Evolutionary conservation across 2,797 vertebrate genomes (phyloP).

Genomic region (Botia kubotai): DNA sequence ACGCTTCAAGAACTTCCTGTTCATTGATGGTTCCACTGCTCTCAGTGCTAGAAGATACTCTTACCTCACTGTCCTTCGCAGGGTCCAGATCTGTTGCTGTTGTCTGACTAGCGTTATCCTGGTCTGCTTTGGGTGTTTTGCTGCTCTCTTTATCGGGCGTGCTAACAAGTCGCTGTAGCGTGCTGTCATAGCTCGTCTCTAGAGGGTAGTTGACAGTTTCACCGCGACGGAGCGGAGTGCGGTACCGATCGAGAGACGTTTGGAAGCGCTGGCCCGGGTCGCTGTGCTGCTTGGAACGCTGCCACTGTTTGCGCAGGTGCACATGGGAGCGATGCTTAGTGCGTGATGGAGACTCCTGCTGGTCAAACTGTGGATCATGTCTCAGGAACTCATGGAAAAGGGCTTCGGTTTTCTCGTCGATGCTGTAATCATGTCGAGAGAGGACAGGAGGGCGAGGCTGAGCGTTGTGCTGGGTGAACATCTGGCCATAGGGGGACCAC

Average conservation of each 20-base stretch:
- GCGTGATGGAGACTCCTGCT: conserved; percentile 82
- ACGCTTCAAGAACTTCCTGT: conserved; percentile 65
- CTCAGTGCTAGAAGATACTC: conserved; percentile 51
- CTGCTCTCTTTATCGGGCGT: conserved; percentile 83
- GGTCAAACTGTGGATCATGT: conserved; percentile 94
- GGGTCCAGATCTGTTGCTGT: neutral
- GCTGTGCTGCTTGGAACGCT: conserved; percentile 93
- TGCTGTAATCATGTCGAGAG: conserved; percentile 91
- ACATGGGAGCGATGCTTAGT: conserved; percentile 86
- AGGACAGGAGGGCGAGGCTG: conserved; percentile 57
- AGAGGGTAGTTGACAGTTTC: conserved; percentile 87
- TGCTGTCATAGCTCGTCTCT: conserved; percentile 87
- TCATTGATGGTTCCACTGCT: conserved; percentile 60
- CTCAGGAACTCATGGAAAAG: conserved; percentile 95
- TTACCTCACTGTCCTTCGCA: conserved; percentile 25
- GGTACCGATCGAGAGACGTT: conserved; percentile 82
- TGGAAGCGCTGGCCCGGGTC: conserved; percentile 88
- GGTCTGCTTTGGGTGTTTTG: conserved; percentile 66
- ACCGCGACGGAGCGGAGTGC: conserved; percentile 80
- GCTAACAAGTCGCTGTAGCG: conserved; percentile 84
- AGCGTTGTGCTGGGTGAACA: conserved; percentile 78
- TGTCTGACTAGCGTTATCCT: conserved; percentile 1
- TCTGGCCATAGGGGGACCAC: conserved; percentile 84
- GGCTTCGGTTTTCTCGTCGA: conserved; percentile 95
- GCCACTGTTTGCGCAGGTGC: conserved; percentile 96